Evolutionary conservation across 1,140 invertebrate species (phyloP).

Genomic region (Pygmarrhopalites habei): DNA sequence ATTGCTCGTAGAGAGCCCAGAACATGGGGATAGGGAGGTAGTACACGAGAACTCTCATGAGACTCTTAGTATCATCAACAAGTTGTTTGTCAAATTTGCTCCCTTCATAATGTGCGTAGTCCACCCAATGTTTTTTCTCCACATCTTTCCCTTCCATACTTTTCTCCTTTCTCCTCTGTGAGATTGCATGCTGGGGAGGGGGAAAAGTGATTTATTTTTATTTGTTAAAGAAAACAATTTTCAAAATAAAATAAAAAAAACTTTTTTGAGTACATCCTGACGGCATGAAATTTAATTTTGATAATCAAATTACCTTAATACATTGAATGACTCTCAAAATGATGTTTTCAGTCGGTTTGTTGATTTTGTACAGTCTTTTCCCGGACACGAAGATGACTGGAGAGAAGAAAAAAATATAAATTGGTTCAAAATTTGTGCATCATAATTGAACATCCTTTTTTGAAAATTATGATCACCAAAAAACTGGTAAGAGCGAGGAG

Average conservation of each 20-base stretch:
- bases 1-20: conserved; percentile 53
- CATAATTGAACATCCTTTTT: too few species aligned
- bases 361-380: conserved; percentile 65
- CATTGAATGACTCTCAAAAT: conserved; percentile 67
- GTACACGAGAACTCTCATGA: conserved; percentile 49
- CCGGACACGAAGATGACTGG: conserved; percentile 74
- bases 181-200: neutral
- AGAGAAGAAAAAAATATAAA: conserved; percentile 41
- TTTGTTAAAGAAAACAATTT: too few species aligned
- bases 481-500: too few species aligned
- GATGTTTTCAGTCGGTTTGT: conserved; percentile 73
- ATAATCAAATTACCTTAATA: conserved; percentile 67
- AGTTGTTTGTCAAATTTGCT: conserved; percentile 44
- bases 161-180: neutral
- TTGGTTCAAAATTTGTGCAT: neutral
- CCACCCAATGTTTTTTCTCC: conserved; percentile 49
- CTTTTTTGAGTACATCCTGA: too few species aligned
- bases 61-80: conserved; percentile 49
- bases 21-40: conserved; percentile 55
- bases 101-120: conserved; percentile 46
- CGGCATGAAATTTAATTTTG: too few species aligned
- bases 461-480: too few species aligned
- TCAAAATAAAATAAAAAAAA: too few species aligned
- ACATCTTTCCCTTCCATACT: neutral
- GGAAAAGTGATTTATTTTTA: too few species aligned